Evolutionary conservation across 2,888 invertebrate species (phyloP).

Genomic region (Schizaphis graminum): DNA sequence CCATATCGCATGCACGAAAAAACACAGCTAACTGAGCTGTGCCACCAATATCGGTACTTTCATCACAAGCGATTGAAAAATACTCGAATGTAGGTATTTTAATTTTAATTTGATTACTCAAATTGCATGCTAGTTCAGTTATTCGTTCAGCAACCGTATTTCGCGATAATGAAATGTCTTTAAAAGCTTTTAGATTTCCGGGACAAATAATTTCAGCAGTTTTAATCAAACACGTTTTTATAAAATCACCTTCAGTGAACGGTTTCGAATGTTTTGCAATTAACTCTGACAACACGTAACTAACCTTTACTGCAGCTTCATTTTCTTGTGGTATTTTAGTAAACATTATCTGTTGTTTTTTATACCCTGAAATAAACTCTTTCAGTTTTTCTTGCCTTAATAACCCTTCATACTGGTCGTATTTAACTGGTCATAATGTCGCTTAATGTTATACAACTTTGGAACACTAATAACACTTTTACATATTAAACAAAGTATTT

Average conservation of each 20-base stretch:
- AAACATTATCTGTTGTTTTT: neutral
- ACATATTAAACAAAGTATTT: neutral
- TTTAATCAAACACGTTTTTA: conserved; percentile 55
- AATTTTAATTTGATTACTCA: conserved; percentile 42
- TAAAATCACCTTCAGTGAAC: conserved; percentile 62
- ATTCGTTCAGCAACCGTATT: conserved; percentile 54
- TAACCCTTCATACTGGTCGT: conserved; percentile 27
- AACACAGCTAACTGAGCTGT: conserved; percentile 29
- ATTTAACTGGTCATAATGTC: conserved; percentile 18
- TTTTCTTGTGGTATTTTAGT: conserved; percentile 24
- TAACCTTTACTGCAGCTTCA: conserved; percentile 16
- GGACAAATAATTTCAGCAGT: conserved; percentile 57
- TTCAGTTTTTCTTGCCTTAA: conserved; percentile 8
- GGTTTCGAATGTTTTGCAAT: conserved; percentile 62
- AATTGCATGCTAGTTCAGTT: conserved; percentile 28
- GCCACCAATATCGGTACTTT: conserved; percentile 38
- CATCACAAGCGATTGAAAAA: conserved; percentile 49
- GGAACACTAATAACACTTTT: no score
- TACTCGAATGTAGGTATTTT: conserved; percentile 34
- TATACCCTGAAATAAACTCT: neutral
- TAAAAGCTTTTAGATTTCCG: conserved; percentile 52
- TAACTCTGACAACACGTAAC: conserved; percentile 49
- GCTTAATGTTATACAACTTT: no score
- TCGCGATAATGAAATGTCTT: conserved; percentile 50
- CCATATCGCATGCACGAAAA: conserved; percentile 27